phyloP scores from a whole-genome alignment of 2,888 invertebrate species.

The Apeira syringaria region DNA sequence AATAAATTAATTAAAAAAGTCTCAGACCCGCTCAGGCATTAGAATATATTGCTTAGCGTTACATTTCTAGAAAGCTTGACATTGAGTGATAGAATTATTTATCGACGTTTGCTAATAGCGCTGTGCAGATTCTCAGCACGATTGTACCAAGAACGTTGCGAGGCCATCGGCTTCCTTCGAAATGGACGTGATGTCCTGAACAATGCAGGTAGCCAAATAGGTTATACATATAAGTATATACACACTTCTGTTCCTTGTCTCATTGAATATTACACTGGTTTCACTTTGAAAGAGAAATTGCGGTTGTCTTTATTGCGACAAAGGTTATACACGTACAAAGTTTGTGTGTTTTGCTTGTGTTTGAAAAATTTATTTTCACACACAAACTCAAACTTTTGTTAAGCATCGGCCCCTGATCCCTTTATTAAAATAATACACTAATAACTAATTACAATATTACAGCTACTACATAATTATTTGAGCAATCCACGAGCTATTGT shows the following conservation, averaged over 20 bases:
- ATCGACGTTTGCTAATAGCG: slow-evolving; percentile 23
- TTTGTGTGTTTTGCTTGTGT: no score
- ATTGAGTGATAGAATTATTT: slow-evolving; percentile 9
- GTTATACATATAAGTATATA: background rate
- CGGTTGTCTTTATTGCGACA: no score
- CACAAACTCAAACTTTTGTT: no score
- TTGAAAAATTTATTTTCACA: no score
- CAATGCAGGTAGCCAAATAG: slow-evolving; percentile 5
- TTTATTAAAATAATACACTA: no score
- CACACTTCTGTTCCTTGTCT: slow-evolving; percentile 2
- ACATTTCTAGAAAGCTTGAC: slow-evolving; percentile 8
- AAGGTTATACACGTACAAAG: no score
- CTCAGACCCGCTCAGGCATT: no score
- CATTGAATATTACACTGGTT: background rate
- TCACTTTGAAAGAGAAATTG: background rate
- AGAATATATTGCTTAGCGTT: background rate
- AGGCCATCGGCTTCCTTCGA: slow-evolving; percentile 66
- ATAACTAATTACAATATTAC: no score
- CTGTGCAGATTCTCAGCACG: slow-evolving; percentile 58
- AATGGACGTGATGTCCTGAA: slow-evolving; percentile 41
- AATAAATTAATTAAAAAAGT: no score
- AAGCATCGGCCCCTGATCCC: no score
- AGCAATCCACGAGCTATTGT: no score
- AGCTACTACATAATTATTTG: no score
- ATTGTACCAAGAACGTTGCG: slow-evolving; percentile 61